phyloP scores from a whole-genome alignment of 2,113 vertebrate genomes.

The Cephalopholis sonnerati region DNA sequence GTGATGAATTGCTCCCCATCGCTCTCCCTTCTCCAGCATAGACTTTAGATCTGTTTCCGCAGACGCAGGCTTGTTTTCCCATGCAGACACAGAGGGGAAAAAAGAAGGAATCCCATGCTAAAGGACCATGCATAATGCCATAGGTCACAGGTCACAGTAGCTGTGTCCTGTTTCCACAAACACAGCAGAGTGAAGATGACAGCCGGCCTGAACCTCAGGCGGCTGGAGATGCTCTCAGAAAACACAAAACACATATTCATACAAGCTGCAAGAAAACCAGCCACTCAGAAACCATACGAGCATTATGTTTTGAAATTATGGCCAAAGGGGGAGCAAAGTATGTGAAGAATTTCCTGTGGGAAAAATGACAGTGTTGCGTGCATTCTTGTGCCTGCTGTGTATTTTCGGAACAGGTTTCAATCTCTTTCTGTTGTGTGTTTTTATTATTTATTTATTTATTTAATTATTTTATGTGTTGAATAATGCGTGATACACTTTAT shows the following conservation, averaged over 20 bases:
- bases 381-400: conserved; percentile 23
- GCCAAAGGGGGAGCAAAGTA: conserved; percentile 55
- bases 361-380: conserved; percentile 45
- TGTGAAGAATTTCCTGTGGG: conserved; percentile 69
- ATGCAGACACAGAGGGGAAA: conserved; percentile 11
- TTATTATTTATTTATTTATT: conserved; percentile 14
- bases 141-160: conserved; percentile 65
- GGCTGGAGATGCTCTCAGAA: conserved; percentile 38
- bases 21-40: conserved; percentile 14
- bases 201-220: conserved; percentile 52
- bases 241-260: conserved; percentile 34
- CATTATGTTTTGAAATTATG: conserved; percentile 61
- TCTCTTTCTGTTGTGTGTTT: background rate
- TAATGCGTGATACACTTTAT: background rate
- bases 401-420: conserved; percentile 28
- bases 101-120: conserved; percentile 28
- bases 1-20: conserved; percentile 21
- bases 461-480: background rate
- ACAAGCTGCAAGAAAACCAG: conserved; percentile 40
- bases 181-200: conserved; percentile 60
- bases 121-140: conserved; percentile 45
- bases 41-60: conserved; percentile 38
- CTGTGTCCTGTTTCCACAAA: conserved; percentile 50
- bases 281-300: conserved; percentile 31
- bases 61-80: conserved; percentile 43